Percentiles rank a stretch among this genome's conserved stretches.
These are phyloP conservation scores for Orientallactaga bullata DNA, from an alignment of 2,113 vertebrate species.

Conservation along the genomic window DNA sequence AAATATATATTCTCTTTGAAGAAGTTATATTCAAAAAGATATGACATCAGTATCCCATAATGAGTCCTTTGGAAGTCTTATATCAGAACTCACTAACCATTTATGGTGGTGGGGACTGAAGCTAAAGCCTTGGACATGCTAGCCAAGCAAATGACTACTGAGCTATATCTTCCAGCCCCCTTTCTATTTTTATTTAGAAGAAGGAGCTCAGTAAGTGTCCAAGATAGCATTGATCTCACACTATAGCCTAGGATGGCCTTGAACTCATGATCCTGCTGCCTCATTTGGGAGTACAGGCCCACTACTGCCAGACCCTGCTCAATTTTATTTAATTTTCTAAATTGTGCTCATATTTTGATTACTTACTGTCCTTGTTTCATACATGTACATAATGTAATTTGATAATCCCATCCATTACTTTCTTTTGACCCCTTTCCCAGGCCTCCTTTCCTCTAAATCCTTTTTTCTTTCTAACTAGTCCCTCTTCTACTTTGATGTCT, in stretches of 20 bases:
- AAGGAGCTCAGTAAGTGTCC: neutral
- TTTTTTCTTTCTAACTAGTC: too few species aligned
- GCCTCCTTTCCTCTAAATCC: too few species aligned
- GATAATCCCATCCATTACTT: too few species aligned
- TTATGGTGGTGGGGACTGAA: neutral
- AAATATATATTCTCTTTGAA: conserved; percentile 3
- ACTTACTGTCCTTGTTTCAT: conserved; percentile 13
- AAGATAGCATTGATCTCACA: neutral
- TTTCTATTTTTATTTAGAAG: neutral
- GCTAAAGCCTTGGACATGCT: neutral
- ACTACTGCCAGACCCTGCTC: neutral
- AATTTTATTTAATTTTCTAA: neutral
- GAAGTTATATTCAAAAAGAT: neutral
- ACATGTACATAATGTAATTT: too few species aligned
- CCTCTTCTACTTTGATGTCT: too few species aligned
- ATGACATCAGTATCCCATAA: neutral
- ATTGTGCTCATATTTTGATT: neutral
- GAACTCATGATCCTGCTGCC: too few species aligned
- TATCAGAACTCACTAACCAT: neutral
- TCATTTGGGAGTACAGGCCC: neutral
- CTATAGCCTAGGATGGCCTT: too few species aligned
- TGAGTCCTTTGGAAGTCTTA: neutral
- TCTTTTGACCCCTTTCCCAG: too few species aligned
- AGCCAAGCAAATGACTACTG: neutral
- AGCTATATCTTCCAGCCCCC: too few species aligned